Conservation (phyloP, 2,797 vertebrate genomes). For the Scarus forsteni region DNA sequence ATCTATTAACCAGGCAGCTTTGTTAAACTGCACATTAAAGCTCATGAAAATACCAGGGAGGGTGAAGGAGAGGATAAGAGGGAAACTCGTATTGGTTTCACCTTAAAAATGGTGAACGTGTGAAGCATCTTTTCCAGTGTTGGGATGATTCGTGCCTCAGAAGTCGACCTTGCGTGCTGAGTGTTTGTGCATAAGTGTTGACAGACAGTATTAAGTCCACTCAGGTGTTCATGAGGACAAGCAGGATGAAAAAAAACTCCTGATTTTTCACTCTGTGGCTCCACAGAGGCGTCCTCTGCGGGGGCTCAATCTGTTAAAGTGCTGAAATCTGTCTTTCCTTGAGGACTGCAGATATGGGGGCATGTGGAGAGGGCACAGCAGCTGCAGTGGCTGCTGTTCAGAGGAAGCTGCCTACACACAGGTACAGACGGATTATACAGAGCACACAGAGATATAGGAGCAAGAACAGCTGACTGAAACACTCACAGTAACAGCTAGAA, state of each 20-base stretch:
- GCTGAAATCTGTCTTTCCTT: conserved; percentile 84
- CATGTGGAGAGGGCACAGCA: conserved; percentile 67
- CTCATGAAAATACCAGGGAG: conserved; percentile 52
- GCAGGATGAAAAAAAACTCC: conserved; percentile 49
- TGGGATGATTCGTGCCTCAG: background rate
- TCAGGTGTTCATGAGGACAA: conserved; percentile 44
- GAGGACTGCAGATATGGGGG: conserved; percentile 78
- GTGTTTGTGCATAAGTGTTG: conserved; percentile 19
- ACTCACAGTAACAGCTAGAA: too few species aligned
- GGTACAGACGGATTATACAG: conserved; percentile 23
- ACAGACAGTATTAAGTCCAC: conserved; percentile 11
- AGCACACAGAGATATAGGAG: background rate
- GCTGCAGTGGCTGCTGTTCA: conserved; percentile 71
- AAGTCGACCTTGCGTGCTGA: conserved; percentile 20
- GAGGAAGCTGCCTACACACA: conserved; percentile 49
- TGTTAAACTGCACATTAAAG: conserved; percentile 61
- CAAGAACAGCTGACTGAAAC: background rate
- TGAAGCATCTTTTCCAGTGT: background rate
- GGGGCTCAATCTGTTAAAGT: conserved; percentile 74
- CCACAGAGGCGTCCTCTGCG: conserved; percentile 54
- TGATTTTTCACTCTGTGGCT: conserved; percentile 43
- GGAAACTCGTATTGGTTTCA: too few species aligned
- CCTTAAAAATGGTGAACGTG: too few species aligned
- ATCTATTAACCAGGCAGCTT: conserved; percentile 54
- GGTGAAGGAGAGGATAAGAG: background rate